These are phyloP conservation scores for Siphamia tubifer DNA, from an alignment of 2,113 vertebrate species.

Conservation along the genomic window DNA sequence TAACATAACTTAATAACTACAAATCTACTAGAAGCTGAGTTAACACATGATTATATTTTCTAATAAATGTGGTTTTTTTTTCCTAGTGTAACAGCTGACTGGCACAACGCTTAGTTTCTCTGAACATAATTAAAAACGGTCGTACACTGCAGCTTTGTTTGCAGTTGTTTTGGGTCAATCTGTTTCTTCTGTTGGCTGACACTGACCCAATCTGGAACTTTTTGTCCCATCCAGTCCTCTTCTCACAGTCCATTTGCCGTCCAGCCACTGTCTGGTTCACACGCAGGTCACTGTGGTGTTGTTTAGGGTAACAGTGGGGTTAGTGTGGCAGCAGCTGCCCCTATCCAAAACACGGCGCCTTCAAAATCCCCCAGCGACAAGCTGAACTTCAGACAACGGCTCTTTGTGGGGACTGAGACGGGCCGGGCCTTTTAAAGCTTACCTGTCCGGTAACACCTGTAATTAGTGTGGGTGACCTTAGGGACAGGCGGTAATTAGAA, in stretches of 20 bases:
- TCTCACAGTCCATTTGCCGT: background rate
- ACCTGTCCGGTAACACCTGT: conserved; percentile 63
- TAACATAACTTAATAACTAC: no score
- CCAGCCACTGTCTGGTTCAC: background rate
- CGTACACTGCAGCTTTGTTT: conserved; percentile 14
- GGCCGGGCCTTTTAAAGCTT: conserved; percentile 26
- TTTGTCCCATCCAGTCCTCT: background rate
- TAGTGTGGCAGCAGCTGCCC: conserved; percentile 28
- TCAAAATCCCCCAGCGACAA: conserved; percentile 12
- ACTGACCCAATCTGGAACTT: conserved; percentile 1
- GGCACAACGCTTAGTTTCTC: background rate
- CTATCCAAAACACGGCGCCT: conserved; percentile 28
- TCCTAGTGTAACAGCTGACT: no score
- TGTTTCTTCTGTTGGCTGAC: background rate
- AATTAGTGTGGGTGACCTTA: conserved; percentile 63
- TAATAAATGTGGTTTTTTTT: no score
- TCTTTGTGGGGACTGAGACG: conserved; percentile 45
- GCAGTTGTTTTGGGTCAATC: background rate
- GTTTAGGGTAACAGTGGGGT: background rate
- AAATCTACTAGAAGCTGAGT: no score
- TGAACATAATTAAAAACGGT: background rate
- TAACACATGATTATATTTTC: no score
- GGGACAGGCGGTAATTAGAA: conserved; percentile 48
- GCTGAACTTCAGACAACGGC: conserved; percentile 24
- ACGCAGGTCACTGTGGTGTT: background rate